Evolutionary conservation across 2,888 invertebrate species (phyloP).

Genomic region (Metopia argyrocephala): DNA sequence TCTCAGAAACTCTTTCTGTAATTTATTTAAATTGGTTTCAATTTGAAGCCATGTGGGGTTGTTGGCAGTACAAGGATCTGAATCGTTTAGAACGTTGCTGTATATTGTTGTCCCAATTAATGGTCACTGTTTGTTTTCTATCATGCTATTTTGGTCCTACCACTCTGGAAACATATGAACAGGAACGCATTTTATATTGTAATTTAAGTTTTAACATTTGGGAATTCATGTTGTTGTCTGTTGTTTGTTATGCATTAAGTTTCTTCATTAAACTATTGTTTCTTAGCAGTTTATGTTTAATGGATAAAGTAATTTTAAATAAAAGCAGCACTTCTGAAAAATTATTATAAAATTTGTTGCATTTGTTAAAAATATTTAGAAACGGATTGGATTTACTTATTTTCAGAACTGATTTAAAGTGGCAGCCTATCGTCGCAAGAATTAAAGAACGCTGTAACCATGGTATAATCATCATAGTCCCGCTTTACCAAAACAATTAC

Average conservation of each 20-base stretch:
- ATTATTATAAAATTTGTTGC: neutral
- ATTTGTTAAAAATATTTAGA: too few species aligned
- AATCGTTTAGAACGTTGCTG: conserved; percentile 64
- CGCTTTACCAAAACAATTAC: too few species aligned
- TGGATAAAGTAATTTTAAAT: neutral
- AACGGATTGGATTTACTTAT: too few species aligned
- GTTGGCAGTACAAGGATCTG: conserved; percentile 49
- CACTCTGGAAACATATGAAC: conserved; percentile 66
- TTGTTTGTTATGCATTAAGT: conserved; percentile 48
- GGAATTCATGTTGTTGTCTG: conserved; percentile 45
- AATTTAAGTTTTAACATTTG: conserved; percentile 44
- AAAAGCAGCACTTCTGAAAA: neutral
- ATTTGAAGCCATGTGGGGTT: conserved; percentile 61
- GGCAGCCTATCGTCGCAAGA: too few species aligned
- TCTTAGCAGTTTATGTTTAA: neutral
- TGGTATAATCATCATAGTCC: too few species aligned
- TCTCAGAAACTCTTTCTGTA: neutral
- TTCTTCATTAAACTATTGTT: conserved; percentile 39
- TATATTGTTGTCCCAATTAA: conserved; percentile 53
- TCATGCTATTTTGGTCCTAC: conserved; percentile 63
- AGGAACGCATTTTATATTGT: conserved; percentile 66
- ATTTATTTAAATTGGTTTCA: conserved; percentile 62
- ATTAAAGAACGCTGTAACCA: too few species aligned
- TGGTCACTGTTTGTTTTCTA: conserved; percentile 47
- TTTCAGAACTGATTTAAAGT: too few species aligned